A percentile compares a stretch with the other conserved stretches of the same genome.
phyloP scores from a whole-genome alignment of 2,113 vertebrate species.

The Narcine bancroftii region DNA sequence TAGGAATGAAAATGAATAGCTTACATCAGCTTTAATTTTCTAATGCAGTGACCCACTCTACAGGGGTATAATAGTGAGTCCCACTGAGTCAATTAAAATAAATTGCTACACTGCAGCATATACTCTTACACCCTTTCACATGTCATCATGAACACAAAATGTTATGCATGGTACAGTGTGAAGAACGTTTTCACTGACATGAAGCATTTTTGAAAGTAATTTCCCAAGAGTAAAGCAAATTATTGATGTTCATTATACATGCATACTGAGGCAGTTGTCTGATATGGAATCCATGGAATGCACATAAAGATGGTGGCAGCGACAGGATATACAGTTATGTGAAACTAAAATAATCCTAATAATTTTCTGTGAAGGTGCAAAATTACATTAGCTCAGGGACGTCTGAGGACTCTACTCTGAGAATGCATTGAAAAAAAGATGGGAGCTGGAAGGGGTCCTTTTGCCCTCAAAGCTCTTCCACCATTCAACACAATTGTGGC shows the following conservation, averaged over 20 bases:
- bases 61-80: constrained; percentile 70
- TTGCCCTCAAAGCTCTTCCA: neutral
- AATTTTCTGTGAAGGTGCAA: neutral
- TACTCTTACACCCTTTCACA: constrained; percentile 71
- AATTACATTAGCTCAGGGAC: neutral
- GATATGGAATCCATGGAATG: neutral
- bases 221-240: neutral
- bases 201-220: neutral
- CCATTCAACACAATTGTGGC: neutral
- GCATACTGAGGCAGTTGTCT: neutral
- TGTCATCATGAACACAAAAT: constrained; percentile 78
- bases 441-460: neutral
- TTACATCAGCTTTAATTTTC: constrained; percentile 77
- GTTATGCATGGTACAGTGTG: constrained; percentile 70
- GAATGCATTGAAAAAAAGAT: neutral
- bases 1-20: constrained; percentile 71
- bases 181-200: constrained; percentile 49
- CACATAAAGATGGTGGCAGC: neutral
- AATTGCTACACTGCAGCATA: constrained; percentile 76
- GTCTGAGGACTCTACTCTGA: neutral
- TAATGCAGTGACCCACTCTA: constrained; percentile 78
- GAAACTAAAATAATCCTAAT: neutral
- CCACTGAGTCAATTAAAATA: constrained; percentile 87
- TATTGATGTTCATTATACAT: neutral
- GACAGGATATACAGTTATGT: neutral